Evolutionary conservation across 35 echinoderm and acorn worm species (phyloP), one percentile per base, ranked within the genome.

Genomic region (Acanthaster planci): DNA sequence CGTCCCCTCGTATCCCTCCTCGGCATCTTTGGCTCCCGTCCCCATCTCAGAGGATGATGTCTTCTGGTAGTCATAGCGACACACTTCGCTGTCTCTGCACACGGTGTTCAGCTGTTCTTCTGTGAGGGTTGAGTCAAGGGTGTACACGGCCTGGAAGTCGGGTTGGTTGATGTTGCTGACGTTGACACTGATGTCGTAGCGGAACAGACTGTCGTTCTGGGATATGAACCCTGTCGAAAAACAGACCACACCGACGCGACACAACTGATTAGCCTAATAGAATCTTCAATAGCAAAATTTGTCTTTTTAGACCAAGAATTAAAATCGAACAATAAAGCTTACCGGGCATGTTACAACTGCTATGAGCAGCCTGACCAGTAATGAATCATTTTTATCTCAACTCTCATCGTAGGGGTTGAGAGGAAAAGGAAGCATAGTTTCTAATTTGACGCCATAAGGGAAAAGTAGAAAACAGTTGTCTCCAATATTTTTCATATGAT

Each of bases 41-140:
- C 55, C 94, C 32, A 81, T 79, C 1, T 85, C 37, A 21, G 77
- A 50, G 35, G 82, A 55, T 8, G 44, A 52, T 0, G 90, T 97
- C 72, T 92, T 92, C 32, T 82, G 56, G 72, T 83, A 97, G 68
- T 97, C 94, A 78, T 89, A 97, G 7, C 78, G 77, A 78, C 94
- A 97, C 0, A 60, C 52, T 19, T 26, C 22, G 35, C 90, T 90
- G 16, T 88, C 84, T 21, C 47, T 85, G 53, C 94, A 97, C 1
- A 92, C 77, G 8, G n/a, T 51, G 38, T 67, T 35, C 19, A 92
- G 55, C 19, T 92, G 30, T 4, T 57, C 67, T 18, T 89, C 82
- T 1, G 82, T 51, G 0, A 87, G 30, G n/a, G 68, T 88, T 34
- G 84, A 47, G 31, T 29, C 34, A 40, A 88, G 36, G 12, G 34